Conservation (phyloP, 2,113 vertebrate species). For the Psophia crepitans region DNA sequence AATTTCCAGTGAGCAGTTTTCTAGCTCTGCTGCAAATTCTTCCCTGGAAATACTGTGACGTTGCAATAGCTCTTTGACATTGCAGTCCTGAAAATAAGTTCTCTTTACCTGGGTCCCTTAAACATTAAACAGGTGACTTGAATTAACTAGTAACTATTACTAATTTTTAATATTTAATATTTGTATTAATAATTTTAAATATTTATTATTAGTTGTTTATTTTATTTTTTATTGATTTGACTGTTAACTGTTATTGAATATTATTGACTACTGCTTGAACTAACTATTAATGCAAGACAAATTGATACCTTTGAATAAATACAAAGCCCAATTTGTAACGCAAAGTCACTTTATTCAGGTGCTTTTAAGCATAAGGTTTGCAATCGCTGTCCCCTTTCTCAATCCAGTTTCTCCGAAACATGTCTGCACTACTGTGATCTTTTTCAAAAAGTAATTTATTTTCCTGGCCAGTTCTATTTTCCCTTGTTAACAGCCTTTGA, state of each 20-base stretch:
- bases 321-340: neutral
- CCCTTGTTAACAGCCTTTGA: conserved; percentile 36
- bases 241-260: neutral
- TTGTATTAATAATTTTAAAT: neutral
- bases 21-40: neutral
- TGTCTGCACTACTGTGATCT: conserved; percentile 13
- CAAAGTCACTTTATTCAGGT: neutral
- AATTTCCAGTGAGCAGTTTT: neutral
- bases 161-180: neutral
- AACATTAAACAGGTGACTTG: neutral
- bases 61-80: neutral
- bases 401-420: conserved; percentile 22
- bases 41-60: neutral
- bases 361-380: neutral
- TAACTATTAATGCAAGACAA: neutral
- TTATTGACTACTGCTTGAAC: too few relatives aligned
- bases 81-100: neutral
- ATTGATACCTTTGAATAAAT: neutral
- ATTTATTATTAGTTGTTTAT: neutral
- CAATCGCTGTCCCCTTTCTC: neutral
- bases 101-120: neutral
- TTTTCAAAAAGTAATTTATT: conserved; percentile 58
- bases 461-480: conserved; percentile 47
- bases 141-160: neutral
- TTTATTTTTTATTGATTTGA: neutral